These are phyloP conservation scores for Nomada flava DNA, from an alignment of 2,888 invertebrate species.

Conservation along the genomic window DNA sequence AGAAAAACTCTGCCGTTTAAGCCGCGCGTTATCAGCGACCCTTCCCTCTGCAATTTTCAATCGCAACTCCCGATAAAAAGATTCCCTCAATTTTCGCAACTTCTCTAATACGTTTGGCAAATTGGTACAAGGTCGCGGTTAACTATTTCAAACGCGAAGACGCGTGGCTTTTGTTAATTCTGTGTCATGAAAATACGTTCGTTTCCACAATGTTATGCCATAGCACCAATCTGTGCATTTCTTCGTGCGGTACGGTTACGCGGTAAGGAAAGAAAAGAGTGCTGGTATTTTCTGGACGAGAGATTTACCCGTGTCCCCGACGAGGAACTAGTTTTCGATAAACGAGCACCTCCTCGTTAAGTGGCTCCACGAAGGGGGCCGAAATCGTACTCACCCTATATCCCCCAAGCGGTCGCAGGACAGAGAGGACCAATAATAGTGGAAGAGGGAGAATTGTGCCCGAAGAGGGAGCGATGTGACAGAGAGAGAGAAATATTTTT, in stretches of 20 bases:
- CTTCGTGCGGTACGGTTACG: not conserved
- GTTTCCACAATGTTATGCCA: not conserved
- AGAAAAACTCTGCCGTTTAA: slow-evolving; percentile 36
- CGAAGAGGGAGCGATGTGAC: slow-evolving; percentile 34
- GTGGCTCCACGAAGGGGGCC: slow-evolving; percentile 66
- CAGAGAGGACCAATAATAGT: slow-evolving; percentile 28
- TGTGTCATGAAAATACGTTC: not conserved
- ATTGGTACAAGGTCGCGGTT: slow-evolving; percentile 9
- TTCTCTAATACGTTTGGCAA: not conserved
- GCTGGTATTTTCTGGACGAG: slow-evolving; percentile 51
- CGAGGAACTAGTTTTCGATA: slow-evolving; percentile 71
- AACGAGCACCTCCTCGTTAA: slow-evolving; percentile 70
- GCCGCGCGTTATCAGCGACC: slow-evolving; percentile 17
- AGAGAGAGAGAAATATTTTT: slow-evolving; percentile 69
- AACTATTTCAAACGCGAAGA: slow-evolving; percentile 9
- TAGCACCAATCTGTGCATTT: not conserved
- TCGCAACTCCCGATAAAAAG: not conserved
- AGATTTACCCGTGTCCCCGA: slow-evolving; percentile 57
- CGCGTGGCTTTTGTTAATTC: not conserved
- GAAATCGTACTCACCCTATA: slow-evolving; percentile 70
- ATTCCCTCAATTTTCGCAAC: not conserved
- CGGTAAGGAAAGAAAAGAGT: slow-evolving; percentile 2
- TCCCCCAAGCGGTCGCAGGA: slow-evolving; percentile 40
- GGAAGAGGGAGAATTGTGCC: slow-evolving; percentile 18
- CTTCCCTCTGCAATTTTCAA: not conserved